Evolutionary conservation across 1,140 invertebrate genomes (phyloP).

Genomic region (Penaeus indicus): DNA sequence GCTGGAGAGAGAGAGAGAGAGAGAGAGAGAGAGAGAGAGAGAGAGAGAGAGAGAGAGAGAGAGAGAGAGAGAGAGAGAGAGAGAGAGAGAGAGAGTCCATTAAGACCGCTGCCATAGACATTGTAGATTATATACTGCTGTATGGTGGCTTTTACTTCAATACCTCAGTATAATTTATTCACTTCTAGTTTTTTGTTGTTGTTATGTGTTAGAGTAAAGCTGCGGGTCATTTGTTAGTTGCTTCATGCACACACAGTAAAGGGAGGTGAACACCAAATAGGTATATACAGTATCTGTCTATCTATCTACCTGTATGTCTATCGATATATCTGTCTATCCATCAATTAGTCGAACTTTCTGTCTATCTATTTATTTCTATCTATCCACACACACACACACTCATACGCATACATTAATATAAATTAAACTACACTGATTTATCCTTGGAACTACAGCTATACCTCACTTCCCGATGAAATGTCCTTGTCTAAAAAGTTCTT

Average conservation of each 20-base stretch:
- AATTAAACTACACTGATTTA: neutral
- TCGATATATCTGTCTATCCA: no score
- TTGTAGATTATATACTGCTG: neutral
- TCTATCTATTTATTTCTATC: no score
- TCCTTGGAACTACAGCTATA: neutral
- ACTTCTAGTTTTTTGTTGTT: neutral
- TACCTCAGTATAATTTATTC: conserved; percentile 31
- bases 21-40: no score
- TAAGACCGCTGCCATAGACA: neutral
- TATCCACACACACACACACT: no score
- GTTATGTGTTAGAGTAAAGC: conserved; percentile 4
- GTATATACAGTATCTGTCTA: no score
- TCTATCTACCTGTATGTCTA: no score
- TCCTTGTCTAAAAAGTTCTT: no score
- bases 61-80: neutral
- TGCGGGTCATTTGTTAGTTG: neutral
- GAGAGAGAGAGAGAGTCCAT: neutral
- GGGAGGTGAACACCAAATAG: no score
- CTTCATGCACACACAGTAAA: neutral
- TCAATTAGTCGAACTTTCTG: no score
- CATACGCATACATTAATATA: neutral
- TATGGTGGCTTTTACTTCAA: neutral
- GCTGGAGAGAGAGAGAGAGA: no score
- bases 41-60: no score
- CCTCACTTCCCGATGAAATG: no score